These are phyloP conservation scores for Chrysotoxum bicinctum DNA, from an alignment of 2,888 invertebrate species.

Conservation along the genomic window DNA sequence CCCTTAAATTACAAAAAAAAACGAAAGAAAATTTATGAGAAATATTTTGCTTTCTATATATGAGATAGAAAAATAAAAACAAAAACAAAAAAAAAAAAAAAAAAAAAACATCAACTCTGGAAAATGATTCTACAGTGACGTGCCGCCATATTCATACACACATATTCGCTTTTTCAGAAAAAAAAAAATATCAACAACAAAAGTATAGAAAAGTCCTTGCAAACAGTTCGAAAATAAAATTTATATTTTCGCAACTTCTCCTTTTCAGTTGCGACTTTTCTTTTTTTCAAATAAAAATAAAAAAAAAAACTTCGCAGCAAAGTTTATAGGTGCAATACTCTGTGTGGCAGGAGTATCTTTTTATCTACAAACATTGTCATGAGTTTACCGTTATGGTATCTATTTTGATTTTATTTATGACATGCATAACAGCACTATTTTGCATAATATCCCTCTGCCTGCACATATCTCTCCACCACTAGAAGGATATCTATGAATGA, in stretches of 20 bases:
- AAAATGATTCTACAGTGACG: background rate
- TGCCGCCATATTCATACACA: background rate
- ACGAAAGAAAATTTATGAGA: background rate
- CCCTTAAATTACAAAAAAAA: background rate
- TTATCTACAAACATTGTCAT: constrained; percentile 21
- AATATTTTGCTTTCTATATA: background rate
- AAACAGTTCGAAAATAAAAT: background rate
- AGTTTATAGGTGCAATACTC: constrained; percentile 2
- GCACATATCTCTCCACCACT: background rate
- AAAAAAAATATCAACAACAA: background rate
- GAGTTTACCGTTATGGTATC: constrained; percentile 38
- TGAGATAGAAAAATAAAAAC: background rate
- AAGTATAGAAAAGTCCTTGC: background rate
- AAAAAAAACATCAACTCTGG: background rate
- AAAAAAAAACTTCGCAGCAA: background rate
- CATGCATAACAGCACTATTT: constrained; percentile 29
- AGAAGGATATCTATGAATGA: background rate
- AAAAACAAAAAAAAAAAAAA: background rate
- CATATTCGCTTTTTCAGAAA: background rate
- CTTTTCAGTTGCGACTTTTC: background rate
- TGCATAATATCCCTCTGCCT: constrained; percentile 39
- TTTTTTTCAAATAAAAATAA: background rate
- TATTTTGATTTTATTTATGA: constrained; percentile 63
- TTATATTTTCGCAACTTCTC: background rate
- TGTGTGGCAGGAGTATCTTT: constrained; percentile 21